These are phyloP conservation scores for Catocala nupta DNA, from an alignment of 2,888 invertebrate species.

Conservation along the genomic window DNA sequence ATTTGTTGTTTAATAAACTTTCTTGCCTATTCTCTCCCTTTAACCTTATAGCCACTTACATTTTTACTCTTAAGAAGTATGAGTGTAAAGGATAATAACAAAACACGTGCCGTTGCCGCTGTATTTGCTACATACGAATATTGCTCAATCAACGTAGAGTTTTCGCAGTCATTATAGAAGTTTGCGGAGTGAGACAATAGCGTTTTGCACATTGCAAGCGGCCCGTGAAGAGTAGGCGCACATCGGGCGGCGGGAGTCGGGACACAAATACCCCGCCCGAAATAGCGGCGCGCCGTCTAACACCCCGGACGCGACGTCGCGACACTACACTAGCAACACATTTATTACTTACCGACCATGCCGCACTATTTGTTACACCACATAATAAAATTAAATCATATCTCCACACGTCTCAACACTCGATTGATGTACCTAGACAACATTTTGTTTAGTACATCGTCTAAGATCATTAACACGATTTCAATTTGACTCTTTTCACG, in stretches of 20 bases:
- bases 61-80: too few relatives aligned
- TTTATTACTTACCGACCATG: slow-evolving; percentile 54
- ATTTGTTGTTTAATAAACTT: too few relatives aligned
- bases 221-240: slow-evolving; percentile 68
- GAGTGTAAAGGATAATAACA: too few relatives aligned
- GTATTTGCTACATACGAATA: too few relatives aligned
- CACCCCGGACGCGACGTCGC: slow-evolving; percentile 69
- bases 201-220: slow-evolving; percentile 64
- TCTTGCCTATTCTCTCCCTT: too few relatives aligned
- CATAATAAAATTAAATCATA: slow-evolving; percentile 46
- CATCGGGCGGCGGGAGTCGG: slow-evolving; percentile 58
- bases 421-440: slow-evolving; percentile 15
- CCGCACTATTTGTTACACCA: slow-evolving; percentile 51
- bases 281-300: slow-evolving; percentile 81
- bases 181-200: slow-evolving; percentile 51
- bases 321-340: slow-evolving; percentile 48
- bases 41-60: too few relatives aligned
- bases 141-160: neutral
- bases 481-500: too few relatives aligned
- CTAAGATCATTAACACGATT: too few relatives aligned
- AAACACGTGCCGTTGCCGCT: too few relatives aligned
- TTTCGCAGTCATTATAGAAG: slow-evolving; percentile 9
- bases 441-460: neutral
- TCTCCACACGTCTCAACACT: slow-evolving; percentile 40
- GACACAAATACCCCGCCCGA: slow-evolving; percentile 78